Evolutionary conservation across 2,113 vertebrate genomes (phyloP).

Genomic region (Dasyornis broadbenti): DNA sequence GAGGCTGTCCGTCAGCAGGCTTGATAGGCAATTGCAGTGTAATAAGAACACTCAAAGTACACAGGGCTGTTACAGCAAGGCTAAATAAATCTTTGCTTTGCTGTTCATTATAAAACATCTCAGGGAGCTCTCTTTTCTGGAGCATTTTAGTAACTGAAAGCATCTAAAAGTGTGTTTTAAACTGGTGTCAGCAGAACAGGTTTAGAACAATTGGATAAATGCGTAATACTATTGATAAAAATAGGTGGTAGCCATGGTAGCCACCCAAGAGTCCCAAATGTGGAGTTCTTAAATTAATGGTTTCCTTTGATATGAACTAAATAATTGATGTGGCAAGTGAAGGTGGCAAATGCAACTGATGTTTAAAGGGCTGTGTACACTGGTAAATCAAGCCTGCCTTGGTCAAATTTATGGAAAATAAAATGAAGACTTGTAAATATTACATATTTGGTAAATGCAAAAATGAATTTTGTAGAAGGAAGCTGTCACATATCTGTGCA

Average conservation of each 20-base stretch:
- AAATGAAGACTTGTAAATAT: background rate
- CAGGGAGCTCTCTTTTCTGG: background rate
- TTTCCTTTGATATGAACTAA: background rate
- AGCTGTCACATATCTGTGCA: background rate
- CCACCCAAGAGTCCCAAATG: background rate
- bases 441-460: background rate
- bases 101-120: background rate
- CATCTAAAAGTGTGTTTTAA: background rate
- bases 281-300: background rate
- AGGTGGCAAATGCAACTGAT: background rate
- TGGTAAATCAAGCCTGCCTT: background rate
- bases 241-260: slow-evolving; percentile 33
- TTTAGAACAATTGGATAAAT: slow-evolving; percentile 18
- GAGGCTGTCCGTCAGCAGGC: background rate
- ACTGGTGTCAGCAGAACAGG: background rate
- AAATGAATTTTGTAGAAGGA: background rate
- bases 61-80: background rate
- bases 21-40: background rate
- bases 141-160: background rate
- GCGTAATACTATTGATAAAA: background rate
- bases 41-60: background rate
- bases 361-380: background rate
- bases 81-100: slow-evolving; percentile 47
- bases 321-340: background rate
- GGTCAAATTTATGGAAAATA: background rate